A percentile compares a stretch with the other conserved stretches of the same genome.
phyloP scores from a whole-genome alignment of 2,113 vertebrate genomes.

The Eulemur macaco region DNA sequence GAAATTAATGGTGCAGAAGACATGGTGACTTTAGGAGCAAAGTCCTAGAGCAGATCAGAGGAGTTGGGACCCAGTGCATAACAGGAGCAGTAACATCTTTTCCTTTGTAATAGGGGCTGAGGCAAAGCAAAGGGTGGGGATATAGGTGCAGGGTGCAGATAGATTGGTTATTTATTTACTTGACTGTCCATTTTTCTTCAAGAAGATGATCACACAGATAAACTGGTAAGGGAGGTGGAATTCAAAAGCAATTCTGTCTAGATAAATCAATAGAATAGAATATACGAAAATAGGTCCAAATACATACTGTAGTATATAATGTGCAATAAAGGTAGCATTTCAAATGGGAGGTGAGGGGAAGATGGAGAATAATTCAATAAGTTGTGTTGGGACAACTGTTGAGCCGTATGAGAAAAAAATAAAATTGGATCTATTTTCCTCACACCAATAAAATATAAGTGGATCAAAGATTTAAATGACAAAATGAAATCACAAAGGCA shows the following conservation, averaged over 20 bases:
- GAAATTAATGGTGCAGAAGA: background rate
- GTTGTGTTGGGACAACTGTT: background rate
- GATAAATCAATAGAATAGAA: background rate
- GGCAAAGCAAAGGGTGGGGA: background rate
- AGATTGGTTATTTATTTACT: background rate
- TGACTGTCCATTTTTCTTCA: background rate
- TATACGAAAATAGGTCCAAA: background rate
- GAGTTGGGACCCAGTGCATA: background rate
- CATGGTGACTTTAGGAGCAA: background rate
- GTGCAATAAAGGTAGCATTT: background rate
- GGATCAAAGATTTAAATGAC: background rate
- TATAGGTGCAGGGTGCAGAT: background rate
- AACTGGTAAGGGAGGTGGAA: background rate
- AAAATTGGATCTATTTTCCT: background rate
- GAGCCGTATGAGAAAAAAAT: background rate
- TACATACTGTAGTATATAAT: background rate
- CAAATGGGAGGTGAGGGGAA: background rate
- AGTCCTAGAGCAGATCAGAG: background rate
- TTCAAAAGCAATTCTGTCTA: background rate
- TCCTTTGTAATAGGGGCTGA: background rate
- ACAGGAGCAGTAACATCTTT: background rate
- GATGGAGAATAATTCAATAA: background rate
- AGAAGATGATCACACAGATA: background rate
- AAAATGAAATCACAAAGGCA: conserved; percentile 12
- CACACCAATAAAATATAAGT: background rate